Conservation (phyloP, 2,113 vertebrate genomes). For the Centropus unirufus region DNA sequence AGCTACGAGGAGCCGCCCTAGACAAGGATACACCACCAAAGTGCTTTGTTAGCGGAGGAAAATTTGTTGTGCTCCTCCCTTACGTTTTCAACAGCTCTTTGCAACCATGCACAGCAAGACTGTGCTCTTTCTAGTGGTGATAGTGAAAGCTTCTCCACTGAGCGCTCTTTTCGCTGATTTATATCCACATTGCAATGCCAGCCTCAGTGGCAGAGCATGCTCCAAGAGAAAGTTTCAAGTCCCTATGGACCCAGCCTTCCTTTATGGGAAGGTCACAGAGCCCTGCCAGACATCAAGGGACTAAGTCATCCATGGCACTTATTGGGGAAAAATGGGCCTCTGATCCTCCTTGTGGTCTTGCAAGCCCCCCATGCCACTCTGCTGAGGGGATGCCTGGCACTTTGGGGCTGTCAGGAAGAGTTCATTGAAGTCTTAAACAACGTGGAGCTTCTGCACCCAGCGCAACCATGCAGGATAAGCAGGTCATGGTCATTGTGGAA, state of each 20-base stretch:
- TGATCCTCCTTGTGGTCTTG: background rate
- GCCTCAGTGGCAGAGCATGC: background rate
- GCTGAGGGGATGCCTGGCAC: background rate
- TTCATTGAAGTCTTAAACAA: background rate
- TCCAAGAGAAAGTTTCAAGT: rapidly evolving
- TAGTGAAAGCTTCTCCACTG: background rate
- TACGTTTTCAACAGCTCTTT: background rate
- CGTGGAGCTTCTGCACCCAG: rapidly evolving
- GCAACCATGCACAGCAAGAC: background rate
- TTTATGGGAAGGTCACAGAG: background rate
- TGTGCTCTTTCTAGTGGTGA: background rate
- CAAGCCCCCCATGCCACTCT: background rate
- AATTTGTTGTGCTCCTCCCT: background rate
- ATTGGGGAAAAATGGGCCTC: rapidly evolving
- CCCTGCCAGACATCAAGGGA: background rate
- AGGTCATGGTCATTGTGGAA: background rate
- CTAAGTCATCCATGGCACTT: rapidly evolving
- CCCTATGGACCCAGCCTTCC: background rate
- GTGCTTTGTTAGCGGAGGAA: background rate
- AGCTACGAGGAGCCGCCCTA: background rate
- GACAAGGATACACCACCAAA: background rate
- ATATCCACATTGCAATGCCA: background rate
- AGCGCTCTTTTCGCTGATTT: background rate
- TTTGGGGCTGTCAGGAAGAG: background rate
- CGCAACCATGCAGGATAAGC: rapidly evolving